Percentiles rank a stretch among this genome's conserved stretches.
Evolutionary conservation across 2,888 invertebrate species (phyloP).

Genomic region (Gnatocerus cornutus): DNA sequence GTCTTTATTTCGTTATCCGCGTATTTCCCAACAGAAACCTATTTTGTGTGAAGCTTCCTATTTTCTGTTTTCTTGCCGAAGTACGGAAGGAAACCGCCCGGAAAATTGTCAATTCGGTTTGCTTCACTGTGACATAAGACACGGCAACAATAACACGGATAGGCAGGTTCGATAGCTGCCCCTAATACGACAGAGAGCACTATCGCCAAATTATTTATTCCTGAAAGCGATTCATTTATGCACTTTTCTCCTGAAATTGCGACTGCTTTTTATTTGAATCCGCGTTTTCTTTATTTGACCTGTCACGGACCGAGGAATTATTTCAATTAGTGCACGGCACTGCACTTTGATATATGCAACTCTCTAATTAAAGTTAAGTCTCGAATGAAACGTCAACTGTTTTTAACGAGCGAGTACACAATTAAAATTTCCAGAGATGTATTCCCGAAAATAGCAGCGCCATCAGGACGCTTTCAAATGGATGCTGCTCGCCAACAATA

Average conservation of each 20-base stretch:
- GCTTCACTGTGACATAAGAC: constrained; percentile 66
- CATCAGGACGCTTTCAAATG: constrained; percentile 31
- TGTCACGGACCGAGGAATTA: constrained; percentile 54
- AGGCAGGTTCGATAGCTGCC: constrained; percentile 51
- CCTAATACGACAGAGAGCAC: constrained; percentile 29
- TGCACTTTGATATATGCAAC: constrained; percentile 58
- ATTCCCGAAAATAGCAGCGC: constrained; percentile 31
- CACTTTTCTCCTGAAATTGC: constrained; percentile 9
- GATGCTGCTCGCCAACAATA: constrained; percentile 40
- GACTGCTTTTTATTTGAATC: constrained; percentile 20
- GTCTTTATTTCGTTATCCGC: constrained; percentile 68
- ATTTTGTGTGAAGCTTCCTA: constrained; percentile 65
- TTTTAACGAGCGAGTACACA: constrained; percentile 58
- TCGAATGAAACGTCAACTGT: constrained; percentile 60
- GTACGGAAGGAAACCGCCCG: constrained; percentile 78
- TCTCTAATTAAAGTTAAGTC: constrained; percentile 61
- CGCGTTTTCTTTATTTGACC: constrained; percentile 28
- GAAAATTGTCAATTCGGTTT: constrained; percentile 80
- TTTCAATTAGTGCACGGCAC: constrained; percentile 60
- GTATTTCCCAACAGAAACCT: constrained; percentile 58
- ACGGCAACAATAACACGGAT: constrained; percentile 68
- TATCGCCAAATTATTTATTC: constrained; percentile 43
- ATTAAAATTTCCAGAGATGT: constrained; percentile 55
- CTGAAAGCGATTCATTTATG: constrained; percentile 19
- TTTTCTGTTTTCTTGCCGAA: constrained; percentile 64